phyloP scores from a whole-genome alignment of 2,888 invertebrate species.

The Leptopilina syphax region DNA sequence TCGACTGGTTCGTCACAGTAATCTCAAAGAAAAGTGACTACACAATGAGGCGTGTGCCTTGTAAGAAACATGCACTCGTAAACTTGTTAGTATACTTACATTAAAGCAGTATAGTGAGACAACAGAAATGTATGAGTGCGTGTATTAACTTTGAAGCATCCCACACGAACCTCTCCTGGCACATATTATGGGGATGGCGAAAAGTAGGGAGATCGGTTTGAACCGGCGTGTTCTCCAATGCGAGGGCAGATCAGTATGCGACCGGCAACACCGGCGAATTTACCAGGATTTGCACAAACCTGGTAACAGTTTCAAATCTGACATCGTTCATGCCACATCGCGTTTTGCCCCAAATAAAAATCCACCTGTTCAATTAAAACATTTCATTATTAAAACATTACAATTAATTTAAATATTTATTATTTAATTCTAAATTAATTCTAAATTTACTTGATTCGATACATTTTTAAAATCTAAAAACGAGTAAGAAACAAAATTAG shows the following conservation, averaged over 20 bases:
- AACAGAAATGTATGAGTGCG: slow-evolving; percentile 45
- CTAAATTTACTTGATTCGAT: too few species aligned
- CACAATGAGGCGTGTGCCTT: background rate
- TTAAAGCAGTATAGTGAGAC: slow-evolving; percentile 31
- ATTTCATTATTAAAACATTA: background rate
- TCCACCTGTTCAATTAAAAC: slow-evolving; percentile 18
- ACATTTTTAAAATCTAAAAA: too few species aligned
- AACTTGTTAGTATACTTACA: slow-evolving; percentile 37
- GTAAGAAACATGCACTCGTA: slow-evolving; percentile 27
- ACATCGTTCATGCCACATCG: slow-evolving; percentile 2
- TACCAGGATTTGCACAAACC: slow-evolving; percentile 21
- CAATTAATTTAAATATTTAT: too few species aligned
- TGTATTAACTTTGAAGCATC: slow-evolving; percentile 48
- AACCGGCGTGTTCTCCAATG: slow-evolving; percentile 54
- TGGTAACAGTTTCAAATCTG: slow-evolving; percentile 24
- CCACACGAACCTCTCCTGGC: slow-evolving; percentile 43
- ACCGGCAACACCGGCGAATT: slow-evolving; percentile 55
- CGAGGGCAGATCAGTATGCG: slow-evolving; percentile 53
- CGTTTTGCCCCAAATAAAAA: slow-evolving; percentile 1
- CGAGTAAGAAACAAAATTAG: too few species aligned
- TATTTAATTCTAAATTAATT: too few species aligned
- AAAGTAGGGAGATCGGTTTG: slow-evolving; percentile 59
- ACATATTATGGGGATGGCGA: slow-evolving; percentile 45
- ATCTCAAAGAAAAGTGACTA: slow-evolving; percentile 31
- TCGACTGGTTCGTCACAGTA: slow-evolving; percentile 32